Base-by-base conservation (phyloP, 2,113 vertebrate genomes). In the Talpa occidentalis region DNA sequence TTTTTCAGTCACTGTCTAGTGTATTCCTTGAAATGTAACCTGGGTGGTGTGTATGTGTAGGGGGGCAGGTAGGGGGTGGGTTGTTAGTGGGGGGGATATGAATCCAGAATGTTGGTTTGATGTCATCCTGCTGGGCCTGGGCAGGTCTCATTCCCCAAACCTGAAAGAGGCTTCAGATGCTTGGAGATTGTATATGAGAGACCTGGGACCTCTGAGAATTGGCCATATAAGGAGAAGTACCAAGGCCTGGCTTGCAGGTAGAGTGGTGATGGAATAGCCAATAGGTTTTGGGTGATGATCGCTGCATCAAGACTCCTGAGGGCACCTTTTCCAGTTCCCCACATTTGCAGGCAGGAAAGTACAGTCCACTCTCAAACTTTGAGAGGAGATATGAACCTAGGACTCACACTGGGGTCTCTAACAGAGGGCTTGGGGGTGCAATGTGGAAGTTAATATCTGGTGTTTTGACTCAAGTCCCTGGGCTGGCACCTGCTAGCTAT, bases 1-100 rank as follows among this genome's bases (percentile, higher is more conserved):
- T 7, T 28, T 60, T 73, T 54, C 19, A 8, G 67, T 81, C 24
- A 15, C 44, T 44, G 2, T 59, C 37, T 15, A 17, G 6, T 11
- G 12, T 1, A 15, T 70, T 70, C 64, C 2, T 0, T 44, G 44
- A 28, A 60, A 64, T 24, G 16, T 1, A 3, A 10, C 0, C 0
- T 2, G 17, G 3, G 1, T 7, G n/a, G 40, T 30, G 5, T n/a
- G n/a, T n/a, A n/a, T n/a, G n/a, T n/a, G n/a, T n/a, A n/a, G n/a
- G n/a, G n/a, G n/a, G n/a, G n/a, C n/a, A n/a, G n/a, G n/a, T n/a
- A n/a, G n/a, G n/a, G n/a, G n/a, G n/a, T n/a, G n/a, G n/a, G n/a
- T n/a, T n/a, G n/a, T n/a, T n/a, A n/a, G n/a, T n/a, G n/a, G n/a
- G n/a, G n/a, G 3, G 17, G 17, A n/a, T 9, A 5, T 11, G 40